These are phyloP conservation scores for Leptodactylus fallax DNA, from an alignment of 2,797 vertebrate species.

Conservation along the genomic window DNA sequence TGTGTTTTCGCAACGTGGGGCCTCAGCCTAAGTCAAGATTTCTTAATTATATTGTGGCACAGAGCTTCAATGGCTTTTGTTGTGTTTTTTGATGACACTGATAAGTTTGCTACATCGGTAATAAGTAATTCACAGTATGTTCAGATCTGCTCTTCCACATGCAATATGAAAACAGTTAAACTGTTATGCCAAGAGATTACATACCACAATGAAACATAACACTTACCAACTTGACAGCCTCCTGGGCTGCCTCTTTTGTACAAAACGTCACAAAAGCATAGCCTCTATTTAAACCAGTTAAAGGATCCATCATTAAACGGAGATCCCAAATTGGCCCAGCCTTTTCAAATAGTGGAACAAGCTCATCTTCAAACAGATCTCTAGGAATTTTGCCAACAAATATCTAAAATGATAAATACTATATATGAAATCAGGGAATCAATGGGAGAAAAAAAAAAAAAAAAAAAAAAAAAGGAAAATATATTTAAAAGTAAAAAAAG, in stretches of 20 bases:
- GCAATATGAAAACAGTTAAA: too few species aligned
- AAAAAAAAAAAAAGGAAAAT: background rate
- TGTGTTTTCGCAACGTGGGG: too few species aligned
- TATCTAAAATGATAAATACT: slow-evolving; percentile 81
- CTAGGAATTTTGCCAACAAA: slow-evolving; percentile 99
- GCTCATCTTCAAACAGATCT: slow-evolving; percentile 98
- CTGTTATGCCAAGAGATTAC: too few species aligned
- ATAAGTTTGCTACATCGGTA: too few species aligned
- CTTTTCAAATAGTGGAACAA: slow-evolving; percentile 98
- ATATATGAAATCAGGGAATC: background rate
- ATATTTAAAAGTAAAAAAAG: too few species aligned
- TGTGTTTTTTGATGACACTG: too few species aligned
- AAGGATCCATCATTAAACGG: slow-evolving; percentile 99
- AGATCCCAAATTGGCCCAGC: slow-evolving; percentile 98
- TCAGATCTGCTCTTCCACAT: too few species aligned
- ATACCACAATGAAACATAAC: background rate
- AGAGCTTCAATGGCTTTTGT: too few species aligned
- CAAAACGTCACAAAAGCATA: slow-evolving; percentile 99
- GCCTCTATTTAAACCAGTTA: slow-evolving; percentile 97
- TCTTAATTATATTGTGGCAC: too few species aligned
- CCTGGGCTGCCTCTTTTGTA: slow-evolving; percentile 98
- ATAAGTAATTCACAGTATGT: too few species aligned
- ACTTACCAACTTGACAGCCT: slow-evolving; percentile 97
- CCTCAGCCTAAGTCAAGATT: too few species aligned
- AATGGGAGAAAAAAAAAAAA: slow-evolving; percentile 43